phyloP scores from a whole-genome alignment of 1,140 invertebrate species.

The Sminthurinus signatus region DNA sequence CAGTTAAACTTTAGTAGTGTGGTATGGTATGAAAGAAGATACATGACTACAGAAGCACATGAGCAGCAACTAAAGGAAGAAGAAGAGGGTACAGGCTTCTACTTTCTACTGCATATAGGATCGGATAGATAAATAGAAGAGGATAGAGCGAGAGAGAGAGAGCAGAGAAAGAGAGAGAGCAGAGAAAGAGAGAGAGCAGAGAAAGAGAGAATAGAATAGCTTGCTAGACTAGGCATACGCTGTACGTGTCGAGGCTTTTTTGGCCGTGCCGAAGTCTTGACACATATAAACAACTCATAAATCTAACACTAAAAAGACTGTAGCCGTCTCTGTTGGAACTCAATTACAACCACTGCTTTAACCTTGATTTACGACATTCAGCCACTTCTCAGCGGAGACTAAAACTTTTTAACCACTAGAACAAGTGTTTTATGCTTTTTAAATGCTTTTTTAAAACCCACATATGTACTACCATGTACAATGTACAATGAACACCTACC shows the following conservation, averaged over 20 bases:
- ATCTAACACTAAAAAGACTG: conserved; percentile 40
- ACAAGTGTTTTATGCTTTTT: conserved; percentile 26
- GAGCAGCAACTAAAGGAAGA: too few species aligned
- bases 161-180: background rate
- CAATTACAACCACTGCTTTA: conserved; percentile 34
- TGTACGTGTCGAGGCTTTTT: background rate
- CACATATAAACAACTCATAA: conserved; percentile 42
- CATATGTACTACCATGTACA: too few species aligned
- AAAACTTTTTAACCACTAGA: background rate
- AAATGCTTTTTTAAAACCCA: too few species aligned
- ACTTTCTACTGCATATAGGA: too few species aligned
- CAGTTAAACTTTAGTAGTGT: too few species aligned
- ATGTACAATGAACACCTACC: too few species aligned
- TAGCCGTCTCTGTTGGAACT: conserved; percentile 35
- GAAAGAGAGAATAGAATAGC: background rate
- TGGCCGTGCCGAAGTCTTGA: conserved; percentile 23
- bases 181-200: background rate
- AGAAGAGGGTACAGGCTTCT: too few species aligned
- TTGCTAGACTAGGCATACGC: background rate
- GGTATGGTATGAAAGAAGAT: too few species aligned
- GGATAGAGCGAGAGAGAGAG: too few species aligned
- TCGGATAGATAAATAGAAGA: background rate
- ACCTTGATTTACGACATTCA: conserved; percentile 39
- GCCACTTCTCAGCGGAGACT: background rate
- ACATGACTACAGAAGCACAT: too few species aligned